Base-by-base conservation (phyloP, 2,113 vertebrate genomes). In the Fulmarus glacialis region DNA sequence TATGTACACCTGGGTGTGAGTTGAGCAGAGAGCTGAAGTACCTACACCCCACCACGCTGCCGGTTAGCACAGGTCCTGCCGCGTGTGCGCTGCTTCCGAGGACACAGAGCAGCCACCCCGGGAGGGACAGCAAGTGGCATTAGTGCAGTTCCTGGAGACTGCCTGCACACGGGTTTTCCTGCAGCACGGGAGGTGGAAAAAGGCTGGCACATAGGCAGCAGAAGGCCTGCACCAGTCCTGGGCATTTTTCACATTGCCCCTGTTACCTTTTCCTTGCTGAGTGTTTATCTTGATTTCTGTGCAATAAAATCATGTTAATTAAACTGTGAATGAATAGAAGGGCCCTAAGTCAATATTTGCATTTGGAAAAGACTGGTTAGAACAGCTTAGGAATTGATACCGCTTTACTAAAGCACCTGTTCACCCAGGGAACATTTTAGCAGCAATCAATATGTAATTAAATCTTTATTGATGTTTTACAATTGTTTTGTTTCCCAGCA, bases 391-490 rank as follows among this genome's bases (percentile, higher is more conserved):
- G 94, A 96, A 97, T 91, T 96, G 91, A 97, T 97, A 95, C 91
- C 5, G 24, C 92, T 96, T 97, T 97, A 96, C 94, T 97, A 96
- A 94, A 96, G 89, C 74, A 70, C 70, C 96, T 94, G 82, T 91
- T 91, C 94, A 82, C 70, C 87, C 87, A 48, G 93, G 84, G 89
- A 96, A 95, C 86, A 77, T 94, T 96, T 95, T 96, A 96, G 74
- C 91, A 96, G 93, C 93, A 96, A 97, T 97, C 95, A 91, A 97
- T 97, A 96, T 21, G 50, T 96, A 94, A 96, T 95, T 94, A 96
- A 91, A 96, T 96, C 78, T 91, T 96, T 93, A 97, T 88, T 77
- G 84, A 95, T 96, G 84, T 90, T 96, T 94, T 94, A 96, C 87
- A 91, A 92, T 87, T 94, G 93, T 80, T 96, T 95, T 96, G 89